phyloP scores from a whole-genome alignment of 2,797 vertebrate genomes.

The Hydrolagus colliei region DNA sequence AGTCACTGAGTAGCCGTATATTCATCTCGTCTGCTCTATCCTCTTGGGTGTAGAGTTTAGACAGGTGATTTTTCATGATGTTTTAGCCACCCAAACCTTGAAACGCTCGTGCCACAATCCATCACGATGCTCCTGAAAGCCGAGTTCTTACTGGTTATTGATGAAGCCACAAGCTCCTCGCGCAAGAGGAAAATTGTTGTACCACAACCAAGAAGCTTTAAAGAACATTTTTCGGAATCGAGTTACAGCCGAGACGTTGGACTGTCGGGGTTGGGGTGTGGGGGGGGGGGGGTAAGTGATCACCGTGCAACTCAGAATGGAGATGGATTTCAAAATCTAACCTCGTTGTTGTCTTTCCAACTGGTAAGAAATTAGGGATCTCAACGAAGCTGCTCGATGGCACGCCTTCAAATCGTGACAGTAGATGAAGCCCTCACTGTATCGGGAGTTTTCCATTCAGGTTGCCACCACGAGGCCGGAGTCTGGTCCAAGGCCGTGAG shows the following conservation, averaged over 20 bases:
- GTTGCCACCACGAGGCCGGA: too few relatives aligned
- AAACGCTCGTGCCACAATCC: not conserved
- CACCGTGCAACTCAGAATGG: not conserved
- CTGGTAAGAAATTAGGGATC: not conserved
- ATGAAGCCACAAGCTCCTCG: not conserved
- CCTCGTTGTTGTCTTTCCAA: not conserved
- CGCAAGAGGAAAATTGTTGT: constrained; percentile 18
- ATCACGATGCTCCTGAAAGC: not conserved
- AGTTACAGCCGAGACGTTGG: constrained; percentile 17
- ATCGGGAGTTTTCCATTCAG: too few relatives aligned
- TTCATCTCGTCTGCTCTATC: not conserved
- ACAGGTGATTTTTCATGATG: not conserved
- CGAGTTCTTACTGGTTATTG: not conserved
- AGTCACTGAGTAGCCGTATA: not conserved
- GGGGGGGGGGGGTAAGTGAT: not conserved
- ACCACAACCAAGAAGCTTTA: constrained; percentile 18
- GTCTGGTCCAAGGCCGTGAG: too few relatives aligned
- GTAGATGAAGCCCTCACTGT: too few relatives aligned
- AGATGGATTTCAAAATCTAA: constrained; percentile 21
- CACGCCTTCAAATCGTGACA: too few relatives aligned
- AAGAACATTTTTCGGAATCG: constrained; percentile 27
- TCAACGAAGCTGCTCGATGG: not conserved
- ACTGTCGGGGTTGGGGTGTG: not conserved
- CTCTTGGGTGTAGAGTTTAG: constrained; percentile 10
- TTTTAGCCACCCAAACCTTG: not conserved